Evolutionary conservation across 2,888 invertebrate genomes (phyloP).

Genomic region (Coelinius sp.): DNA sequence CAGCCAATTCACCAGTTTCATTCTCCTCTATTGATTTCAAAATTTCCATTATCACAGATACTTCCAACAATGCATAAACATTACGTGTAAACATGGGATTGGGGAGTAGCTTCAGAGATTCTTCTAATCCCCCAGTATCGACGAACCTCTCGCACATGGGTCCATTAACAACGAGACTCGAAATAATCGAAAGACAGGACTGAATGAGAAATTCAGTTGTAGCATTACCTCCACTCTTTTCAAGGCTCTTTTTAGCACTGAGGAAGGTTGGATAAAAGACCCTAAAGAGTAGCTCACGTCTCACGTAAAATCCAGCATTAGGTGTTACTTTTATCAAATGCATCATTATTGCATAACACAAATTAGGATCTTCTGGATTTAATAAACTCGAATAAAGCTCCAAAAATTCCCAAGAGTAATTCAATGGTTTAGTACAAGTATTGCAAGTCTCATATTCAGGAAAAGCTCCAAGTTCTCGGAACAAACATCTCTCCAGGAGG

Average conservation of each 20-base stretch:
- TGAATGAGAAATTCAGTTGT: conserved; percentile 74
- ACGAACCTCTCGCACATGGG: conserved; percentile 76
- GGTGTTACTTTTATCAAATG: conserved; percentile 76
- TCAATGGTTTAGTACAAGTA: conserved; percentile 56
- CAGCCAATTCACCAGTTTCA: conserved; percentile 27
- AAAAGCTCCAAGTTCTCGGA: conserved; percentile 75
- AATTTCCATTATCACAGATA: conserved; percentile 76
- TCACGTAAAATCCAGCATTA: conserved; percentile 73
- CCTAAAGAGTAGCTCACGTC: conserved; percentile 74
- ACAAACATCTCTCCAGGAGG: conserved; percentile 75
- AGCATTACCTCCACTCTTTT: conserved; percentile 69
- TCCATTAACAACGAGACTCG: conserved; percentile 74
- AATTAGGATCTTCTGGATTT: conserved; percentile 73
- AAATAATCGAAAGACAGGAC: conserved; percentile 76
- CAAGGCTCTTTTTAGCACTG: neutral
- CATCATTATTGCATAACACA: conserved; percentile 74
- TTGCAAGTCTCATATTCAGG: conserved; percentile 66
- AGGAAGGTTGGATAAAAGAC: conserved; percentile 74
- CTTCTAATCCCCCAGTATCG: conserved; percentile 74
- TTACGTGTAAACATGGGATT: conserved; percentile 74
- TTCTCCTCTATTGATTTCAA: conserved; percentile 63
- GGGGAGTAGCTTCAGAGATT: conserved; percentile 73
- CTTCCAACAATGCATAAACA: conserved; percentile 76
- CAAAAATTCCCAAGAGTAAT: conserved; percentile 74
- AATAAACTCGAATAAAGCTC: conserved; percentile 75